Percentiles rank a stretch among this genome's conserved stretches.
phyloP scores from a whole-genome alignment of 2,888 invertebrate genomes.

The Cryptosula pallasiana region DNA sequence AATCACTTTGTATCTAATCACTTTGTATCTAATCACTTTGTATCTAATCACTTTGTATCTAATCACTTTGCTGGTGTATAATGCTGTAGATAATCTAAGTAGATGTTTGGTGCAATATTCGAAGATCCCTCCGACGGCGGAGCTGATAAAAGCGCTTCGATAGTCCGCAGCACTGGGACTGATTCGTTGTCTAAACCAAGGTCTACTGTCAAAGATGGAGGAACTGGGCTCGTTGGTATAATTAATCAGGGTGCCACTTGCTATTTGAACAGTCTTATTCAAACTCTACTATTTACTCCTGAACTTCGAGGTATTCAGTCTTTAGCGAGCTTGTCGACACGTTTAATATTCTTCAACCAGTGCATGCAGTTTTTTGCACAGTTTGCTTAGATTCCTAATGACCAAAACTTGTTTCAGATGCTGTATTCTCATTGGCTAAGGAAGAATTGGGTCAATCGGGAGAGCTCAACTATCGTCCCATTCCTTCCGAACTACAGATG shows the following conservation, averaged over 20 bases:
- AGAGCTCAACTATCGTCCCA: slow-evolving; percentile 34
- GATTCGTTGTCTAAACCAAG: not conserved
- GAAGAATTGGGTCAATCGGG: not conserved
- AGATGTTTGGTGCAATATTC: slow-evolving; percentile 8
- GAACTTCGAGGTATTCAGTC: slow-evolving; percentile 50
- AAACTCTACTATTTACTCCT: slow-evolving; percentile 52
- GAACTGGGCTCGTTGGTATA: slow-evolving; percentile 42
- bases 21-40: no score
- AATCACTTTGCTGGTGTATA: no score
- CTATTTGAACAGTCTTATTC: slow-evolving; percentile 52
- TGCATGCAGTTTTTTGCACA: no score
- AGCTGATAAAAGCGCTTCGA: not conserved
- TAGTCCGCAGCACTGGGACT: not conserved
- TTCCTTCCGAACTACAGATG: slow-evolving; percentile 50
- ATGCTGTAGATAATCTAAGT: not conserved
- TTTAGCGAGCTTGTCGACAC: no score
- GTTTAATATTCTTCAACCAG: no score
- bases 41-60: no score
- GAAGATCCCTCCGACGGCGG: not conserved
- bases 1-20: no score
- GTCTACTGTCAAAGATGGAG: not conserved
- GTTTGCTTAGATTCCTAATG: no score
- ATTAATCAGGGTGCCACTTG: slow-evolving; percentile 54
- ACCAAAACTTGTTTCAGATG: no score
- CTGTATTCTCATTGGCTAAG: slow-evolving; percentile 12